Evolutionary conservation across 2,888 invertebrate species (phyloP).

Genomic region (Trachelus stipa): DNA sequence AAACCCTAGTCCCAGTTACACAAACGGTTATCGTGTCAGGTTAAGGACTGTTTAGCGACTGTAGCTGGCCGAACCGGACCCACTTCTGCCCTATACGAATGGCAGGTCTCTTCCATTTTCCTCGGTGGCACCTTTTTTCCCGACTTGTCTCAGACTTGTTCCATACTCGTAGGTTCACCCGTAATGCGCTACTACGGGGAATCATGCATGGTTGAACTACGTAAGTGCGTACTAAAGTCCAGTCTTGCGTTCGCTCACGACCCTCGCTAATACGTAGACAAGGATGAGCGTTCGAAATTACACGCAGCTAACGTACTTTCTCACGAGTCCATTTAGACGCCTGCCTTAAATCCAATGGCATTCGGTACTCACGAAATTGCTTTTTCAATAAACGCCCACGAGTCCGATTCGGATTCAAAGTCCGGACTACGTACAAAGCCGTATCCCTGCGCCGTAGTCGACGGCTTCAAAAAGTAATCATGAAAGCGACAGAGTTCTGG

Average conservation of each 20-base stretch:
- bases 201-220: slow-evolving; percentile 59
- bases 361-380: background rate
- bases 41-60: background rate
- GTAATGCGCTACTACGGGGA: slow-evolving; percentile 51
- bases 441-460: no score
- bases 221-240: slow-evolving; percentile 47
- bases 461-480: background rate
- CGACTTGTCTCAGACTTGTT: slow-evolving; percentile 33
- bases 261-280: slow-evolving; percentile 1
- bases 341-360: background rate
- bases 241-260: slow-evolving; percentile 28
- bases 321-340: slow-evolving; percentile 27
- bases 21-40: background rate
- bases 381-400: background rate
- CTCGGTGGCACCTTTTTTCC: background rate
- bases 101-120: slow-evolving; percentile 7
- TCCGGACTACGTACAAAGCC: background rate
- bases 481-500: background rate
- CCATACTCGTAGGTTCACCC: slow-evolving; percentile 44
- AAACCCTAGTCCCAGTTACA: background rate
- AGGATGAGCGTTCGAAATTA: slow-evolving; percentile 1
- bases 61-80: background rate
- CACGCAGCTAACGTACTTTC: slow-evolving; percentile 40
- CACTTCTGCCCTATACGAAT: background rate
- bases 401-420: background rate